Evolutionary conservation across 2,888 invertebrate genomes (phyloP).

Genomic region (Toxonevra muliebris): DNA sequence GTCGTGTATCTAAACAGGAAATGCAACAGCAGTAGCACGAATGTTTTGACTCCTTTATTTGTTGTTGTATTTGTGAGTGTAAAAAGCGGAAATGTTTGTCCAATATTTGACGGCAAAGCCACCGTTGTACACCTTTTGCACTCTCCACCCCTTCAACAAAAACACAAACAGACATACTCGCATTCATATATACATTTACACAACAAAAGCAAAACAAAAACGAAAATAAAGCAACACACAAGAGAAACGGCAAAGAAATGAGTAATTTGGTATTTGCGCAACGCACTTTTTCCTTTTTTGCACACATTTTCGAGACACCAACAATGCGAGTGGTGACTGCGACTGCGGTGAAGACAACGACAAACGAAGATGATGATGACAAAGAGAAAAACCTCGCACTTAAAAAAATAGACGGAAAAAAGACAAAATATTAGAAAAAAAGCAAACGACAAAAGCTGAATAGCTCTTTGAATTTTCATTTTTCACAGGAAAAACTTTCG

Average conservation of each 20-base stretch:
- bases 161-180: not conserved
- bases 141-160: too few species aligned
- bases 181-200: not conserved
- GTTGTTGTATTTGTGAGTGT: too few species aligned
- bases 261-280: constrained; percentile 48
- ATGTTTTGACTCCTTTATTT: too few species aligned
- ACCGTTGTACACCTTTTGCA: too few species aligned
- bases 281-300: constrained; percentile 49
- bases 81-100: too few species aligned
- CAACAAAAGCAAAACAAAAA: constrained; percentile 31
- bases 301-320: constrained; percentile 30
- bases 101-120: too few species aligned
- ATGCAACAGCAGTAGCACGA: too few species aligned
- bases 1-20: too few species aligned
- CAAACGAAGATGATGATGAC: constrained; percentile 19
- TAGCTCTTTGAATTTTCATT: constrained; percentile 10
- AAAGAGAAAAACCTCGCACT: constrained; percentile 8
- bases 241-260: constrained; percentile 38
- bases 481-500: constrained; percentile 19
- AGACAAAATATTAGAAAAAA: constrained; percentile 10
- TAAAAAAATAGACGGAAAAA: constrained; percentile 16
- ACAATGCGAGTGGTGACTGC: constrained; percentile 7
- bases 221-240: constrained; percentile 35
- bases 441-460: constrained; percentile 8
- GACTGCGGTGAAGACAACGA: constrained; percentile 35